A percentile compares a stretch with the other conserved stretches of the same genome.
These are phyloP conservation scores for Apis florea DNA, from an alignment of 1,140 invertebrate species.

Conservation along the genomic window DNA sequence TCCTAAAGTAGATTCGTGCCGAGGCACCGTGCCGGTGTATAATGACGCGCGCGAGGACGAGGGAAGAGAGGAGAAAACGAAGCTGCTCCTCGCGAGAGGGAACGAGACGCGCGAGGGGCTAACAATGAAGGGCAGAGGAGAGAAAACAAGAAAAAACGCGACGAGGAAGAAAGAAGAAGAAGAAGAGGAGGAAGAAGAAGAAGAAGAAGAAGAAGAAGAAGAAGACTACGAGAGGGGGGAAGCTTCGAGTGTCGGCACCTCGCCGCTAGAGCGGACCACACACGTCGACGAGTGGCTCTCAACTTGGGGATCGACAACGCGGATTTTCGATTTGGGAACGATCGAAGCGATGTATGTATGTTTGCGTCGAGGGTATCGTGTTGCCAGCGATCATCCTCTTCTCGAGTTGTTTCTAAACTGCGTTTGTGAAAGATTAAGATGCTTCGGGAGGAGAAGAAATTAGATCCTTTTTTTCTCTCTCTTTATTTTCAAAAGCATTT, in stretches of 20 bases:
- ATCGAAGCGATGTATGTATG: too few relatives aligned
- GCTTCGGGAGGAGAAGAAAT: too few relatives aligned
- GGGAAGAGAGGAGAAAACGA: conserved; percentile 39
- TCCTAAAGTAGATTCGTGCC: conserved; percentile 78
- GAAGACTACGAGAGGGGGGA: conserved; percentile 67
- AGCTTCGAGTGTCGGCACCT: conserved; percentile 80
- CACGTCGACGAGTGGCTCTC: conserved; percentile 79
- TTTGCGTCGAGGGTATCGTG: neutral
- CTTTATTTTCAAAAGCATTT: too few relatives aligned
- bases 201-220: conserved; percentile 58
- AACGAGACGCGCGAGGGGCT: conserved; percentile 53
- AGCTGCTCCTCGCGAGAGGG: conserved; percentile 11
- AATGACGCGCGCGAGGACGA: conserved; percentile 72
- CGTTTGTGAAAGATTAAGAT: too few relatives aligned
- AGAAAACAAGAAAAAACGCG: conserved; percentile 60
- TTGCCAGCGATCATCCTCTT: too few relatives aligned
- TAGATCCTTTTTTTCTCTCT: too few relatives aligned
- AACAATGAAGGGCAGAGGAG: conserved; percentile 64
- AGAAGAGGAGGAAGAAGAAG: conserved; percentile 58
- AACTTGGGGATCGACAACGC: conserved; percentile 66
- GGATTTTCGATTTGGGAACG: neutral
- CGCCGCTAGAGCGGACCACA: conserved; percentile 80
- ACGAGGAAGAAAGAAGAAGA: conserved; percentile 65
- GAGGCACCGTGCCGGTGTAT: conserved; percentile 71
- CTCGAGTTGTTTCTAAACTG: too few relatives aligned